These are phyloP conservation scores for Enteromius thamalakanensis DNA, from an alignment of 2,797 vertebrate genomes.

Conservation along the genomic window DNA sequence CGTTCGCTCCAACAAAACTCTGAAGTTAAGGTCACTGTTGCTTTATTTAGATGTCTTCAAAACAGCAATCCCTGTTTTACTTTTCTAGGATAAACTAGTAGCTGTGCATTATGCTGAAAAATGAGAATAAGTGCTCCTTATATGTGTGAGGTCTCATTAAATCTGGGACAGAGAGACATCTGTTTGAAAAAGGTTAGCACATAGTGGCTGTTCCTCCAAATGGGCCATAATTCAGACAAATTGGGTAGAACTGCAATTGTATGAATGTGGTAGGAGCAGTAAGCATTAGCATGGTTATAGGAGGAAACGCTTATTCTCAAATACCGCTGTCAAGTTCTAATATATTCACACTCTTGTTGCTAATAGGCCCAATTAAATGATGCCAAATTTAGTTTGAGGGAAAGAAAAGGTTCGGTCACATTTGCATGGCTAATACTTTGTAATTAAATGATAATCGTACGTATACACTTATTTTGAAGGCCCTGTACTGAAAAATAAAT, in stretches of 20 bases:
- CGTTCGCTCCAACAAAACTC: conserved; percentile 18
- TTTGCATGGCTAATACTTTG: not conserved
- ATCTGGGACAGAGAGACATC: conserved; percentile 3
- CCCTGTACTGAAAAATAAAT: not conserved
- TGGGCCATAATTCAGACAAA: conserved; percentile 17
- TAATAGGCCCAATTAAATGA: not conserved
- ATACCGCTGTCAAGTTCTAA: conserved; percentile 22
- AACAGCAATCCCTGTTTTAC: not conserved
- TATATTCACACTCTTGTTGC: not conserved
- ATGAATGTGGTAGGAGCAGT: not conserved
- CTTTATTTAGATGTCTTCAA: conserved; percentile 39
- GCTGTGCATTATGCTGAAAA: conserved; percentile 19
- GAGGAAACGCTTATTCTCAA: conserved; percentile 16
- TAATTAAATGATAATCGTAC: not conserved
- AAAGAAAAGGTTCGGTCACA: not conserved
- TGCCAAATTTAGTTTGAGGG: not conserved
- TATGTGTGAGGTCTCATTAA: conserved; percentile 10
- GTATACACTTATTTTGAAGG: not conserved
- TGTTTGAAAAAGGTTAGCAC: conserved; percentile 29
- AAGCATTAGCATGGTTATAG: not conserved
- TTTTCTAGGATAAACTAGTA: conserved; percentile 12
- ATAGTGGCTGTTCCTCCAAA: conserved; percentile 7
- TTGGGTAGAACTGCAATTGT: conserved; percentile 5
- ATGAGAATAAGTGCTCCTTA: conserved; percentile 28
- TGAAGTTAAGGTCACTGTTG: conserved; percentile 30